Conservation (phyloP, 2,113 vertebrate genomes). For the Atractosteus spatula region DNA sequence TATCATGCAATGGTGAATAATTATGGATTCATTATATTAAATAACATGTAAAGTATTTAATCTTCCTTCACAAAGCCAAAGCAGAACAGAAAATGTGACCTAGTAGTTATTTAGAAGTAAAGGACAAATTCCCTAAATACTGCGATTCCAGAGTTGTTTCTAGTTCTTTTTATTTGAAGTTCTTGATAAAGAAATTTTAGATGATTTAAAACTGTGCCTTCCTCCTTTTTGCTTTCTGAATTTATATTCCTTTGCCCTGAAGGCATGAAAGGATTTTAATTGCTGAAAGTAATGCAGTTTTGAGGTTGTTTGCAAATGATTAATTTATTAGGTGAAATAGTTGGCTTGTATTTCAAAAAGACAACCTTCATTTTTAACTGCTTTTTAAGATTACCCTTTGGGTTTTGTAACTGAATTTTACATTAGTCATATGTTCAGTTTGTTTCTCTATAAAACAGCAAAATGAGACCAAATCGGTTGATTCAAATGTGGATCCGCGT, state of each 20-base stretch:
- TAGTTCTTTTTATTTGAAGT: too few relatives aligned
- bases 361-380: constrained; percentile 56
- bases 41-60: too few relatives aligned
- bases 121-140: too few relatives aligned
- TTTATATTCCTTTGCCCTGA: constrained; percentile 32
- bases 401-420: constrained; percentile 50
- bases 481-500: too few relatives aligned
- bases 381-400: constrained; percentile 43
- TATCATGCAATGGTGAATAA: too few relatives aligned
- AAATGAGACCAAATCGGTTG: too few relatives aligned
- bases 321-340: constrained; percentile 56
- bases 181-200: neutral
- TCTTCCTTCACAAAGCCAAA: too few relatives aligned
- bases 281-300: constrained; percentile 30
- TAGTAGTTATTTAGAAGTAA: too few relatives aligned
- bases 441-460: constrained; percentile 9
- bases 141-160: too few relatives aligned
- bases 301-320: constrained; percentile 51
- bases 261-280: constrained; percentile 39
- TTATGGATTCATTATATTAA: too few relatives aligned
- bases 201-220: constrained; percentile 20
- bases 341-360: constrained; percentile 56
- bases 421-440: constrained; percentile 45
- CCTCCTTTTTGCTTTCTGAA: constrained; percentile 13
- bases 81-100: too few relatives aligned